Evolutionary conservation across 2,113 vertebrate species (phyloP).

Genomic region (Diglossa brunneiventris): DNA sequence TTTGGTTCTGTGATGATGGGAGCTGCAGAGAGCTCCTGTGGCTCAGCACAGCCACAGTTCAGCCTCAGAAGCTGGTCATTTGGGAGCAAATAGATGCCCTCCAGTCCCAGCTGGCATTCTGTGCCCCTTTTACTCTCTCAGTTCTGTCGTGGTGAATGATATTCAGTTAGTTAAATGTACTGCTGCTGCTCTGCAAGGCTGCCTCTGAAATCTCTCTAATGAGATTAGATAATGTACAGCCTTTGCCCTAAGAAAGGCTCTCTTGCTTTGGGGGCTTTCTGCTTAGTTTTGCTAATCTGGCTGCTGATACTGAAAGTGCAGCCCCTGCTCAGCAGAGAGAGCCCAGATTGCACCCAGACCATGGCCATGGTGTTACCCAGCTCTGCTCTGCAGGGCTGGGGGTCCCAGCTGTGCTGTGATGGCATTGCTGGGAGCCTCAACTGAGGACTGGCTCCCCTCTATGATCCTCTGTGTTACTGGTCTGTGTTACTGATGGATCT

Average conservation of each 20-base stretch:
- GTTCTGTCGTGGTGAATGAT: conserved; percentile 54
- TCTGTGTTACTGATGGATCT: no score
- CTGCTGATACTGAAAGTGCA: not conserved
- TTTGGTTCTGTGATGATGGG: not conserved
- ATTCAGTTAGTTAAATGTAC: conserved; percentile 15
- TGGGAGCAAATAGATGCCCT: conserved; percentile 48
- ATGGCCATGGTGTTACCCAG: not conserved
- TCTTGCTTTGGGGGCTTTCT: conserved; percentile 32
- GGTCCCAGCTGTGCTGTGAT: not conserved
- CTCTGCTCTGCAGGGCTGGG: not conserved
- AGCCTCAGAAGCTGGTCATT: conserved; percentile 5
- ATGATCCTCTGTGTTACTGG: no score
- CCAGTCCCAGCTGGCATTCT: conserved; percentile 51
- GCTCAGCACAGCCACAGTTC: not conserved
- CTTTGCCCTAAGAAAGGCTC: conserved; percentile 2
- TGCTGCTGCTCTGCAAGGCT: conserved; percentile 37
- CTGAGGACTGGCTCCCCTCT: not conserved
- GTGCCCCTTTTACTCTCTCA: conserved; percentile 52
- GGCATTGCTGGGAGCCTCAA: not conserved
- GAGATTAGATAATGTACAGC: conserved; percentile 39
- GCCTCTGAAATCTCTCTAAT: conserved; percentile 34
- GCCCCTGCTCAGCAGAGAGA: not conserved
- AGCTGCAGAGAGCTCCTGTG: conserved; percentile 41
- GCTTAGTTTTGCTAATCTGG: conserved; percentile 27
- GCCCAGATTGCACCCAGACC: not conserved